A percentile compares a stretch with the other conserved stretches of the same genome.
These are phyloP conservation scores for Pachyseris speciosa DNA, from an alignment of 64 coral and sea anemone species.

Conservation along the genomic window DNA sequence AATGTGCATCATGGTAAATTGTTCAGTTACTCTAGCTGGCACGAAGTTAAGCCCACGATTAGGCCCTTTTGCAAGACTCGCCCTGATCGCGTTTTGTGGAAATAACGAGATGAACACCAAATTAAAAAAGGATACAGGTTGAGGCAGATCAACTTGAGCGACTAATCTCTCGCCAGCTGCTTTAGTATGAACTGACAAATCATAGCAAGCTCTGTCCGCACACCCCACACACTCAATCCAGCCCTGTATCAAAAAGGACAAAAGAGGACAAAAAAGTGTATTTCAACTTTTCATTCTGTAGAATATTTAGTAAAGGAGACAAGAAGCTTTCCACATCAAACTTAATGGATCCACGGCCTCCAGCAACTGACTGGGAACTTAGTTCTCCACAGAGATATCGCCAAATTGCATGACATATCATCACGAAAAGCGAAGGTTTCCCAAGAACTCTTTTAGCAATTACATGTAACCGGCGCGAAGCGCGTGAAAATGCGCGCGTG, in stretches of 20 bases:
- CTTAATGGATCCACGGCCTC: too few species aligned
- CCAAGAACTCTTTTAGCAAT: too few species aligned
- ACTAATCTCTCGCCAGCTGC: constrained; percentile 85
- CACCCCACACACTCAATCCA: constrained; percentile 98
- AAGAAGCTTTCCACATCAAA: too few species aligned
- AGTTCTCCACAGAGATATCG: not conserved
- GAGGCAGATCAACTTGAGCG: constrained; percentile 91
- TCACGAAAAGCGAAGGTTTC: too few species aligned
- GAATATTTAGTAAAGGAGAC: too few species aligned
- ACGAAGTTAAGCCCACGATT: too few species aligned
- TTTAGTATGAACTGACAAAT: constrained; percentile 93
- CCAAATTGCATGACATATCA: not conserved
- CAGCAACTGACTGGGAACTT: too few species aligned
- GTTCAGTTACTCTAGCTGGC: too few species aligned
- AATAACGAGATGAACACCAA: not conserved
- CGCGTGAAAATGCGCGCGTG: not conserved
- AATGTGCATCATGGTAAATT: too few species aligned
- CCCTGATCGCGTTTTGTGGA: too few species aligned
- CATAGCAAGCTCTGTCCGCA: constrained; percentile 97
- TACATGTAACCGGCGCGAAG: not conserved
- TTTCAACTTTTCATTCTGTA: too few species aligned
- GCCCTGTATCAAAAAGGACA: constrained; percentile 58
- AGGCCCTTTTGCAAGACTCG: too few species aligned
- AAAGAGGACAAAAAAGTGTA: not conserved
- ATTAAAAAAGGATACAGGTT: constrained; percentile 88